Conservation (phyloP, 2,113 vertebrate genomes). For the Seriola dumerili region DNA sequence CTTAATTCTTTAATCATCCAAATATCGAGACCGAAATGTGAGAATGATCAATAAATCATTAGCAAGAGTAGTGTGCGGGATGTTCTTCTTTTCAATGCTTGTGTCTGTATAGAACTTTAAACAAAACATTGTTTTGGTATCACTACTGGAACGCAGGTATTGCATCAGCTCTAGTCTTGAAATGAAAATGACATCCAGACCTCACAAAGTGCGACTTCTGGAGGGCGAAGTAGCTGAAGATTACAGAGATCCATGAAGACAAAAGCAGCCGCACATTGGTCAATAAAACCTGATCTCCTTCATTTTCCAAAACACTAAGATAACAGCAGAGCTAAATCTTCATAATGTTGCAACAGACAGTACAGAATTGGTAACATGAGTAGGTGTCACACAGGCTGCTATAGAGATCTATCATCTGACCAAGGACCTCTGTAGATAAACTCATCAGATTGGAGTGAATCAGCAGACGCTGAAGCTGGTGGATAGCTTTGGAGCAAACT, state of each 20-base stretch:
- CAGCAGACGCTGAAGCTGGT: constrained; percentile 45
- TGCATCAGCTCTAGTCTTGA: not conserved
- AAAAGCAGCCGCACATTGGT: constrained; percentile 12
- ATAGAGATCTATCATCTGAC: constrained; percentile 29
- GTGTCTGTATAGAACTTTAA: too few species aligned
- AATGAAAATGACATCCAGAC: not conserved
- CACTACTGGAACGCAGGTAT: not conserved
- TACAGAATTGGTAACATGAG: constrained; percentile 26
- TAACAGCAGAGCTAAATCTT: not conserved
- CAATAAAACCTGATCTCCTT: constrained; percentile 22
- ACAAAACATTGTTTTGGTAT: not conserved
- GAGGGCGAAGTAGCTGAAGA: not conserved
- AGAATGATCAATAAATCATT: too few species aligned
- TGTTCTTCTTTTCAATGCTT: too few species aligned
- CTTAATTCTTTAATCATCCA: too few species aligned
- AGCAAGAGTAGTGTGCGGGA: too few species aligned
- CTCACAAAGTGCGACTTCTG: not conserved
- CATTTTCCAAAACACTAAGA: constrained; percentile 2
- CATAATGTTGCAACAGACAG: not conserved
- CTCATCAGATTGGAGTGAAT: constrained; percentile 40
- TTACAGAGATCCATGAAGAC: constrained; percentile 6
- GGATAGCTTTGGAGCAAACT: constrained; percentile 47
- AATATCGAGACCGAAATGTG: too few species aligned
- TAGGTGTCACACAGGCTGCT: constrained; percentile 12
- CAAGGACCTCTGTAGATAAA: constrained; percentile 21